phyloP scores from a whole-genome alignment of 1,140 invertebrate genomes.

The Matsumurasca onukii region DNA sequence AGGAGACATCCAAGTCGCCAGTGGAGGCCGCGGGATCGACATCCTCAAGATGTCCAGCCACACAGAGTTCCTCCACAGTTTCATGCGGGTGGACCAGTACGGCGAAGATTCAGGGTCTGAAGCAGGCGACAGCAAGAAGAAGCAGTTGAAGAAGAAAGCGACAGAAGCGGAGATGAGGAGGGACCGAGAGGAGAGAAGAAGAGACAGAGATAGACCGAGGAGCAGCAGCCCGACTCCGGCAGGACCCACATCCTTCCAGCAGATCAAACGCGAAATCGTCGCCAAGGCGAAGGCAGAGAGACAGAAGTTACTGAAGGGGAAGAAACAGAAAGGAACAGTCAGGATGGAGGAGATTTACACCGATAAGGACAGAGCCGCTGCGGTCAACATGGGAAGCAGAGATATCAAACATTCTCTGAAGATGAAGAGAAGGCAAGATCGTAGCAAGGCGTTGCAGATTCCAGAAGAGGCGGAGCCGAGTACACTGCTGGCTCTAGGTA shows the following conservation, averaged over 20 bases:
- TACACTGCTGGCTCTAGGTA: slow-evolving; percentile 69
- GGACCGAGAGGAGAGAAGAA: slow-evolving; percentile 19
- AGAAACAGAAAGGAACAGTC: slow-evolving; percentile 40
- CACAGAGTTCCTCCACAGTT: slow-evolving; percentile 43
- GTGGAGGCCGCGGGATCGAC: slow-evolving; percentile 39
- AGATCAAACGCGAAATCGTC: slow-evolving; percentile 51
- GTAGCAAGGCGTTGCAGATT: slow-evolving; percentile 68
- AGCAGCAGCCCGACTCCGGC: slow-evolving; percentile 6
- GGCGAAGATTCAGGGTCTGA: slow-evolving; percentile 33
- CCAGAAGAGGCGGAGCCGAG: slow-evolving; percentile 77
- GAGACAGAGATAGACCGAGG: slow-evolving; percentile 30
- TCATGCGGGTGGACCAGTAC: slow-evolving; percentile 37
- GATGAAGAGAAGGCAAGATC: slow-evolving; percentile 75
- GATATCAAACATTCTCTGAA: slow-evolving; percentile 84
- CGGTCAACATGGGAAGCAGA: slow-evolving; percentile 74
- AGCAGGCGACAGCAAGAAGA: slow-evolving; percentile 28
- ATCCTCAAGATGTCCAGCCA: slow-evolving; percentile 39
- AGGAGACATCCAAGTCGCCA: slow-evolving; percentile 45
- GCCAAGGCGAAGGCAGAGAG: slow-evolving; percentile 45
- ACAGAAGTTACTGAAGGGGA: slow-evolving; percentile 44
- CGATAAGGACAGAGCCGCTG: slow-evolving; percentile 86
- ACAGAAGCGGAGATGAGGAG: slow-evolving; percentile 24
- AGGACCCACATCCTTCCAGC: slow-evolving; percentile 34
- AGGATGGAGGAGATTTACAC: slow-evolving; percentile 70
- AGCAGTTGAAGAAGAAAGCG: slow-evolving; percentile 32